phyloP scores from a whole-genome alignment of 2,113 vertebrate genomes.

The Talpa occidentalis region DNA sequence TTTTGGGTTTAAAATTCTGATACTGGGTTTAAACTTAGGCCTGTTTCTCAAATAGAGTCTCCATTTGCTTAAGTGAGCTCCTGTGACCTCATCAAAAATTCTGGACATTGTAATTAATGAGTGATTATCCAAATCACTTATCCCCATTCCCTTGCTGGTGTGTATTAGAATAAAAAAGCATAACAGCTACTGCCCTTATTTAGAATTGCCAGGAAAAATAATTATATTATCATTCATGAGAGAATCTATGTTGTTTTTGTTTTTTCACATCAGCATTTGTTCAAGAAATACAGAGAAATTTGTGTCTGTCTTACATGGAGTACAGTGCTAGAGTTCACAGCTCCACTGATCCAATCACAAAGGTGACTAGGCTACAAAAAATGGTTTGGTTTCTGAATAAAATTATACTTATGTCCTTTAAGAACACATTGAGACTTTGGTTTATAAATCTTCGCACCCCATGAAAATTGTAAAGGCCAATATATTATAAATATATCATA shows the following conservation, averaged over 20 bases:
- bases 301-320: not conserved
- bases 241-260: not conserved
- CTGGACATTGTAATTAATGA: not conserved
- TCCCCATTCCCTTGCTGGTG: not conserved
- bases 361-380: not conserved
- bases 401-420: not conserved
- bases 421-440: not conserved
- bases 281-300: constrained; percentile 3
- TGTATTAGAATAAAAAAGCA: not conserved
- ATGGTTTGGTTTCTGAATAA: not conserved
- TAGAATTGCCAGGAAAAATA: not conserved
- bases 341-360: not conserved
- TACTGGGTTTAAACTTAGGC: not conserved
- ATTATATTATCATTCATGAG: not conserved
- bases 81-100: not conserved
- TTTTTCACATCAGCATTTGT: not conserved
- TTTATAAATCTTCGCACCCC: not conserved
- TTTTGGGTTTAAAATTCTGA: not conserved
- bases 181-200: not conserved
- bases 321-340: not conserved
- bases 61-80: not conserved
- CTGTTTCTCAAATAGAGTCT: not conserved
- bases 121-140: too few relatives aligned
- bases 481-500: not conserved
- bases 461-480: not conserved